These are phyloP conservation scores for Litocranius walleri DNA, from an alignment of 2,113 vertebrate species.

Conservation along the genomic window DNA sequence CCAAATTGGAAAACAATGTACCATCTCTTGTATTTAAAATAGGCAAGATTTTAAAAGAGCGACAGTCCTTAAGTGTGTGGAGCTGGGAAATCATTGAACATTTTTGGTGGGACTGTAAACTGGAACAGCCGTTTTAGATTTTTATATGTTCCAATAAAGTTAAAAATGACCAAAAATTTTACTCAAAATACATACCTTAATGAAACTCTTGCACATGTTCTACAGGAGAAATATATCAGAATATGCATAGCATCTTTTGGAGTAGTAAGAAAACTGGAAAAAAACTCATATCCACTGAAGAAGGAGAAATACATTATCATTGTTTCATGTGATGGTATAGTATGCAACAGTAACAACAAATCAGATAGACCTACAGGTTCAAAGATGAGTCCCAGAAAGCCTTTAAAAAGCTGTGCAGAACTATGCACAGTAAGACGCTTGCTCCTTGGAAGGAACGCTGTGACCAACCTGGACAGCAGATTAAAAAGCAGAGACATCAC, in stretches of 20 bases:
- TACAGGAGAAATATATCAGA: background rate
- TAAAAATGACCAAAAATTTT: background rate
- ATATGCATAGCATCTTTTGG: background rate
- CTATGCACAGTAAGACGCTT: background rate
- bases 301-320: background rate
- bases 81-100: background rate
- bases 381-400: background rate
- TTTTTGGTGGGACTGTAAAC: background rate
- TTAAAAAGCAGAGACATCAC: too few relatives aligned
- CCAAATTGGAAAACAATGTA: background rate
- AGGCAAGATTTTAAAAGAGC: background rate
- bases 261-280: background rate
- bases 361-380: background rate
- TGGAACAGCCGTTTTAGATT: background rate
- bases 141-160: background rate
- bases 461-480: too few relatives aligned
- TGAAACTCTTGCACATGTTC: background rate
- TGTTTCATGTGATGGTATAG: background rate
- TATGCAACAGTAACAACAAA: background rate
- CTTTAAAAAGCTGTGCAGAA: background rate
- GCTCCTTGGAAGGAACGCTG: too few relatives aligned
- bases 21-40: background rate
- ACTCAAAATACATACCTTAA: background rate
- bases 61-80: background rate
- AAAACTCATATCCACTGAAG: background rate